These are phyloP conservation scores for Syndactyla subalaris DNA, from an alignment of 2,797 vertebrate species.

Conservation along the genomic window DNA sequence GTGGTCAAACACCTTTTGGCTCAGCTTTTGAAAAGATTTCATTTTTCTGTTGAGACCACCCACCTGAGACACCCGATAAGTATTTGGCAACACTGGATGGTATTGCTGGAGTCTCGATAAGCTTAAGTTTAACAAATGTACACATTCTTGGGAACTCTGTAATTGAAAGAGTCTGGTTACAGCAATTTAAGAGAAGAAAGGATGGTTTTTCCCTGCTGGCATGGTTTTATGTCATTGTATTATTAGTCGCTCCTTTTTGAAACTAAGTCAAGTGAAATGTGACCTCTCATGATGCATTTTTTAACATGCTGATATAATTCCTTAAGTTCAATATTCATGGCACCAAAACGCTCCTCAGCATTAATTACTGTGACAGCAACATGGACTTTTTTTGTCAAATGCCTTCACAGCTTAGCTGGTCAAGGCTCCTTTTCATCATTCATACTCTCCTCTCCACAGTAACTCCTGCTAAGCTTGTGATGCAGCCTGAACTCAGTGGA, in stretches of 20 bases:
- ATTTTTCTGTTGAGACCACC: neutral
- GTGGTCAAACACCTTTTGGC: neutral
- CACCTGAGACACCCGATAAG: neutral
- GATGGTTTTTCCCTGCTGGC: slow-evolving; percentile 7
- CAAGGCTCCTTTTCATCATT: slow-evolving; percentile 54
- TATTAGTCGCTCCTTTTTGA: slow-evolving; percentile 39
- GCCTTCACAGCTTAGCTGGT: slow-evolving; percentile 11
- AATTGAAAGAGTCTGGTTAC: slow-evolving; percentile 22
- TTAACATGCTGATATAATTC: slow-evolving; percentile 64
- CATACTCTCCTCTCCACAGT: neutral
- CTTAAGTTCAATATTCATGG: slow-evolving; percentile 59
- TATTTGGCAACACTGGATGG: neutral
- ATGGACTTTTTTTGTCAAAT: slow-evolving; percentile 27
- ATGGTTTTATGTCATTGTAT: slow-evolving; percentile 10
- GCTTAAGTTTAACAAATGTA: neutral
- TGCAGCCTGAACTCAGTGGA: neutral
- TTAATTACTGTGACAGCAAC: slow-evolving; percentile 56
- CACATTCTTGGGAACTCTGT: neutral
- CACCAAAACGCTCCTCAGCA: slow-evolving; percentile 49
- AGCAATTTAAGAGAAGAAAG: slow-evolving; percentile 1
- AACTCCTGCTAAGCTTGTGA: slow-evolving; percentile 41
- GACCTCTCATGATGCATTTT: slow-evolving; percentile 56
- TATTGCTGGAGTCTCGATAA: neutral
- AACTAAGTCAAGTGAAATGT: slow-evolving; percentile 38
- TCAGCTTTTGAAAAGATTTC: neutral